Evolutionary conservation across 2,113 vertebrate species (phyloP), one percentile per base, ranked within the genome.

Genomic region (Alaudala cheleensis): DNA sequence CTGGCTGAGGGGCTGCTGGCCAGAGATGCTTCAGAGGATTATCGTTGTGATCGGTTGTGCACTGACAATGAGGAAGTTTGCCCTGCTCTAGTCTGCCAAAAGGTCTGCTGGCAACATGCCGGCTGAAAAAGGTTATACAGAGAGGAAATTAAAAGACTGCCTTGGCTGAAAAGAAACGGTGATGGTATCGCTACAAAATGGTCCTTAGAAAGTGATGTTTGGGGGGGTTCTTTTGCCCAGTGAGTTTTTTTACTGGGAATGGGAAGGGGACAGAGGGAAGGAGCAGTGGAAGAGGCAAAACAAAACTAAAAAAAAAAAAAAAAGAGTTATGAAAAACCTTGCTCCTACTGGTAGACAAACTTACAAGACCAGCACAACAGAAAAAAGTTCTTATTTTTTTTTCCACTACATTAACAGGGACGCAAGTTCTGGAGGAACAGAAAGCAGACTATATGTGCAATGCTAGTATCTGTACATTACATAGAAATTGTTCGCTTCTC

Each of bases 381-480:
- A 99, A 99, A 99, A 98, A 98, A 92, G 97, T 98, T 95, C 97
- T 98, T 92, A 45, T 97, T 92, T 97, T 98, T 98, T 95, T 96
- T 90, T 93, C 97, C 98, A 99, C 98, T 98, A 99, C 98, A 98
- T 98, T 98, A 98, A 99, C 99, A 98, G 98, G 98, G 98, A 99
- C 98, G 98, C 98, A 98, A 97, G 97, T 98, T 99, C 98, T 97
- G 98, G 98, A 98, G 95, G 96, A 98, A 99, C 98, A 98, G 98
- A 98, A 99, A 98, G 98, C 98, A 98, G 98, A 98, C 98, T 99
- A 98, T 98, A 98, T 99, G 98, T 99, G 98, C 98, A 98, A 98
- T 99, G 99, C 99, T 99, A 99, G 98, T 99, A 98, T 98, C 99
- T 99, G 99, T 99, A 99, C 99, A 99, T 98, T 99, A 99, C 98